Evolutionary conservation across 2,888 invertebrate genomes (phyloP).

Genomic region (Yponomeuta evonymella): DNA sequence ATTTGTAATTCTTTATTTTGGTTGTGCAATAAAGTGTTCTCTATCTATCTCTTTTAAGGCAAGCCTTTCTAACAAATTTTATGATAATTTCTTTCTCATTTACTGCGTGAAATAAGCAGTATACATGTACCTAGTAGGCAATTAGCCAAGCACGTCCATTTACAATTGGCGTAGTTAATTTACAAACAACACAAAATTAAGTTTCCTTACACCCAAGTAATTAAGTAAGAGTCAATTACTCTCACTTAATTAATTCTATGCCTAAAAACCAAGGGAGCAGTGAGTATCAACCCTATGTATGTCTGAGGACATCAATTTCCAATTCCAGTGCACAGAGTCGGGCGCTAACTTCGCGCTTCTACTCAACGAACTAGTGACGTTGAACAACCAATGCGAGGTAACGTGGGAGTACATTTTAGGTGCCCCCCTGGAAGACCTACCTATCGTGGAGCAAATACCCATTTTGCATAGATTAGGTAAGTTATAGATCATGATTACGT

Average conservation of each 20-base stretch:
- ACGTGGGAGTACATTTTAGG: slow-evolving; percentile 82
- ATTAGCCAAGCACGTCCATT: too few species aligned
- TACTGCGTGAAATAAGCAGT: too few species aligned
- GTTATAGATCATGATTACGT: slow-evolving; percentile 16
- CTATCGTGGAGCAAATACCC: slow-evolving; percentile 89
- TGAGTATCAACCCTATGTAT: background rate
- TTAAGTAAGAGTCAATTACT: too few species aligned
- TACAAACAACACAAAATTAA: too few species aligned
- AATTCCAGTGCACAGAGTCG: slow-evolving; percentile 70
- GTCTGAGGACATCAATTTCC: background rate
- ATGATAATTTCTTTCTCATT: too few species aligned
- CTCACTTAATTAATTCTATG: background rate
- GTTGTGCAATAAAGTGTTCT: too few species aligned
- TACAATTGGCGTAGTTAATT: too few species aligned
- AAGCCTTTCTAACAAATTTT: too few species aligned
- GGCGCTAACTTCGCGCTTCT: slow-evolving; percentile 79
- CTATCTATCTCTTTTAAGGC: too few species aligned
- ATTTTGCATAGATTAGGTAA: slow-evolving; percentile 82
- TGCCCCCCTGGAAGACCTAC: slow-evolving; percentile 84
- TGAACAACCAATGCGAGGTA: slow-evolving; percentile 86
- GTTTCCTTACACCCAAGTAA: too few species aligned
- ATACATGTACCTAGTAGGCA: too few species aligned
- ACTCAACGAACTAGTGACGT: slow-evolving; percentile 80
- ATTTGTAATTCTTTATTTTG: too few species aligned
- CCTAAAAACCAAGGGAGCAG: background rate